These are phyloP conservation scores for Mya arenaria DNA, from an alignment of 1,140 invertebrate genomes.

Conservation along the genomic window DNA sequence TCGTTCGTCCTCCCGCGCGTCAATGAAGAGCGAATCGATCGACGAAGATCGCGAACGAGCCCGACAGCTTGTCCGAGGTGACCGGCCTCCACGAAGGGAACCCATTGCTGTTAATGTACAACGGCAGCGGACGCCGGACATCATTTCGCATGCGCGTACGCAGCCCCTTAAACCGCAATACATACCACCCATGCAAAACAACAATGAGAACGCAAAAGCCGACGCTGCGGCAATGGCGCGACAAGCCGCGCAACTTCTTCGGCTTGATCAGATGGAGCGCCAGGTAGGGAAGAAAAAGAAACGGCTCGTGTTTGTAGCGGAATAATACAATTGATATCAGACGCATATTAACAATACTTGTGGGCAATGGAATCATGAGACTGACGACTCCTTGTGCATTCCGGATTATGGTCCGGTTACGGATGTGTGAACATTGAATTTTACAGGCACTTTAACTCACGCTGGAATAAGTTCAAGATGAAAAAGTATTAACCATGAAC, in stretches of 20 bases:
- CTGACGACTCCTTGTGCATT: too few species aligned
- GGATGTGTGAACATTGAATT: too few species aligned
- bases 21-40: neutral
- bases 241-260: slow-evolving; percentile 57
- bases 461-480: too few species aligned
- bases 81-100: slow-evolving; percentile 19
- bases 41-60: slow-evolving; percentile 25
- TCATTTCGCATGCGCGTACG: slow-evolving; percentile 27
- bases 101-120: neutral
- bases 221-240: slow-evolving; percentile 53
- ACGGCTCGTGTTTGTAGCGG: slow-evolving; percentile 59
- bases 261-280: slow-evolving; percentile 50
- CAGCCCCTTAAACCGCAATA: slow-evolving; percentile 31
- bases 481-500: too few species aligned
- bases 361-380: too few species aligned
- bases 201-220: slow-evolving; percentile 22
- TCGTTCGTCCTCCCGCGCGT: neutral
- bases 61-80: slow-evolving; percentile 37
- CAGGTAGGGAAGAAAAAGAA: slow-evolving; percentile 55
- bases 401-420: too few species aligned
- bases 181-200: slow-evolving; percentile 32
- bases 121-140: slow-evolving; percentile 28
- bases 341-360: too few species aligned
- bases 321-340: too few species aligned
- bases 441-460: too few species aligned